Evolutionary conservation across 2,888 invertebrate genomes (phyloP), one percentile per base, ranked within the genome.

Genomic region (Pyrgus malvae): DNA sequence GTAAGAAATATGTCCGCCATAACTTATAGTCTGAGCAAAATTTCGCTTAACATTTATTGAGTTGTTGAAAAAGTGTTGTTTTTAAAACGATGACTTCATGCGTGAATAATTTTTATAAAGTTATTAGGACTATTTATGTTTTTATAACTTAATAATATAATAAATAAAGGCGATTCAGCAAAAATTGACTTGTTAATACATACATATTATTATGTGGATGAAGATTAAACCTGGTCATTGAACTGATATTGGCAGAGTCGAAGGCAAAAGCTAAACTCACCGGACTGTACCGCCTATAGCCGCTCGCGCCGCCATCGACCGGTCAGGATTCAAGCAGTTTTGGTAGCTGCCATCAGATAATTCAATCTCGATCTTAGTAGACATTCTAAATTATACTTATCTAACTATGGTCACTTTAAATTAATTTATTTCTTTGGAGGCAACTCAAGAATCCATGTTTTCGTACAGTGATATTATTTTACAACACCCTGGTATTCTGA

Each of bases 201-300:
- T n/a, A n/a, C n/a, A n/a, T n/a, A n/a, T n/a, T n/a, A n/a, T n/a
- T n/a, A n/a, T n/a, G n/a, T n/a, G n/a, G n/a, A n/a, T n/a, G n/a
- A n/a, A 19, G 17, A 9, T 60, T 59, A 60, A 64, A 59, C 54
- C 44, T 68, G 69, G 78, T 78, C 83, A 75, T 74, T 81, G 81
- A 83, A 81, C 80, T 72, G 64, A 62, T 66, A 46, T 63, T 59
- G 61, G 66, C 8, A 38, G 29, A 21, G 21, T 67, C 64, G 70
- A 63, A 69, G 76, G 69, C 79, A 83, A 81, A 70, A 60, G 66
- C 56, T 58, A 19, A 37, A 14, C 5, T 40, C 66, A 70, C 74
- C 68, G 74, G 78, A 67, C 67, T 65, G 59, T 61, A 70, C 76
- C 68, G 78, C 70, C 65, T 71, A 57, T 64, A 70, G 76, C 66